These are phyloP conservation scores for Pithecia hirsuta DNA, from an alignment of 2,797 vertebrate genomes.

Conservation along the genomic window DNA sequence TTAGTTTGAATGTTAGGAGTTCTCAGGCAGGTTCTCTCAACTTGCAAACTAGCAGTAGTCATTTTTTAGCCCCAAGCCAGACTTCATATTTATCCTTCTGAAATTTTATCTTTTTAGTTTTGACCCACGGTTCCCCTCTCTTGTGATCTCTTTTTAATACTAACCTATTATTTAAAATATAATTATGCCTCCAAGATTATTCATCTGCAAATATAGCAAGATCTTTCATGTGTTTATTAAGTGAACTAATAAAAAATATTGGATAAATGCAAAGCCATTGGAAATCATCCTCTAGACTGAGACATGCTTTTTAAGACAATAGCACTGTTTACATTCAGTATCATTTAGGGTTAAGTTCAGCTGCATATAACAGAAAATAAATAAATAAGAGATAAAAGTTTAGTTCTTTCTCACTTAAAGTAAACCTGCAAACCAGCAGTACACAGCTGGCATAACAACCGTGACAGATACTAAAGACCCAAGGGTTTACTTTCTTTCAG, in stretches of 20 bases:
- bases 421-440: not conserved
- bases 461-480: not conserved
- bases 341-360: not conserved
- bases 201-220: not conserved
- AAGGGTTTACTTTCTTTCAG: not conserved
- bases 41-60: not conserved
- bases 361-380: not conserved
- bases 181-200: not conserved
- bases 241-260: not conserved
- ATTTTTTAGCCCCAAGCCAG: not conserved
- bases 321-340: not conserved
- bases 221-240: not conserved
- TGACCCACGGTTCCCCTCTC: not conserved
- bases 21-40: not conserved
- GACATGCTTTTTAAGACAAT: not conserved
- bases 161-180: not conserved
- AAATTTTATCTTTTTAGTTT: constrained; percentile 23
- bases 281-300: not conserved
- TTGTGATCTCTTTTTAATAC: not conserved
- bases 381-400: not conserved
- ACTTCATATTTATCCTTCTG: not conserved
- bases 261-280: not conserved
- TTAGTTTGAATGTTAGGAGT: not conserved
- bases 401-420: not conserved
- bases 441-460: not conserved